Conservation (phyloP, 2,888 invertebrate species). For the Phytoseiulus persimilis region DNA sequence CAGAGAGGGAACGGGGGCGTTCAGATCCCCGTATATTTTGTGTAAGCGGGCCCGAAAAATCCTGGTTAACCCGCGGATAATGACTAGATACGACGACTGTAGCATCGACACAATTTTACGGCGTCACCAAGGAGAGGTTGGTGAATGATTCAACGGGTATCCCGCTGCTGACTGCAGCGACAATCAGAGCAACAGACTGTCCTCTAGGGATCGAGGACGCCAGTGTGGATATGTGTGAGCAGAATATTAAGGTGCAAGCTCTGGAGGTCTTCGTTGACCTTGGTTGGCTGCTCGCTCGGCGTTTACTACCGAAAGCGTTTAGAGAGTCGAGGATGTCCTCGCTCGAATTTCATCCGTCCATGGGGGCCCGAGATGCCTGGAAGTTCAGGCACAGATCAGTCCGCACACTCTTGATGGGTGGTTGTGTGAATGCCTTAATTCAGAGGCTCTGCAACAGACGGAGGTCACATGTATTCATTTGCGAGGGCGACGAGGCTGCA, state of each 20-base stretch:
- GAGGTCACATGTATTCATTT: no score
- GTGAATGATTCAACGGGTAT: background rate
- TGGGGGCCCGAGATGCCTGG: no score
- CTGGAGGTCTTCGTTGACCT: background rate
- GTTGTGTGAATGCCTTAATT: no score
- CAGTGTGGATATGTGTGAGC: background rate
- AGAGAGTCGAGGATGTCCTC: no score
- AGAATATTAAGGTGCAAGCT: background rate
- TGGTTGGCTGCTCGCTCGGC: background rate
- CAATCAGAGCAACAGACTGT: background rate
- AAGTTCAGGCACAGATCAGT: no score
- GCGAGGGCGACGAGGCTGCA: no score
- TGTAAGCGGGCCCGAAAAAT: background rate
- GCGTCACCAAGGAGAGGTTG: background rate
- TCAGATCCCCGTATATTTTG: no score
- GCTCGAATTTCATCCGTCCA: no score
- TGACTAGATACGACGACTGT: background rate
- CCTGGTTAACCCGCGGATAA: background rate
- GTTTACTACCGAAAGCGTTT: background rate
- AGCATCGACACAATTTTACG: background rate
- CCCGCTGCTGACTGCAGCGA: background rate
- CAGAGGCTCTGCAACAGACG: no score
- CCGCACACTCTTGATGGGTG: no score
- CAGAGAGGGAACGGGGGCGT: no score
- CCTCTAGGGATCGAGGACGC: background rate